Evolutionary conservation across 2,888 invertebrate genomes (phyloP), one percentile per base, ranked within the genome.

Genomic region (Chrysolina haemoptera): DNA sequence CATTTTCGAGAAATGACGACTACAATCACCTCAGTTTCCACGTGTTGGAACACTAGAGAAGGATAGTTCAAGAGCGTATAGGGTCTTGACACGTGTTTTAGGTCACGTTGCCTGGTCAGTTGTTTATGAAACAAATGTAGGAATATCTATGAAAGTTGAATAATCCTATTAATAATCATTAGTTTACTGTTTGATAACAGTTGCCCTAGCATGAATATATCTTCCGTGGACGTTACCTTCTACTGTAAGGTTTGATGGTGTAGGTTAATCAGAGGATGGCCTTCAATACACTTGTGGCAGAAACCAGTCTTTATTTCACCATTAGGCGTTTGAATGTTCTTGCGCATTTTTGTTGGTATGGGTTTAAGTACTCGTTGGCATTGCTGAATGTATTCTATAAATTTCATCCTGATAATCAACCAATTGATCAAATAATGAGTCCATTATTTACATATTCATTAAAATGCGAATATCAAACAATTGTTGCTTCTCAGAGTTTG

Each of bases 271-370:
- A 78, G 35, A 35, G 73, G 80, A 75, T 81, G 80, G 65, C 83
- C 82, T 84, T 83, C 82, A 75, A 73, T 82, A 78, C 80, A 81
- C 79, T 81, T 80, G 80, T 71, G 73, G 78, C 78, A 77, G 79
- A 81, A 82, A 82, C 82, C 81, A 79, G 82, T 82, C 79, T 76
- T 71, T 75, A 78, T 79, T 81, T 80, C 80, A 73, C 71, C 73
- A 71, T 73, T 75, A 74, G 79, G 69, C 67, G 74, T 76, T 78
- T 78, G 67, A 77, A 78, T 67, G 68, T 75, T 70, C 70, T 16
- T 22, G 67, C 41, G 66, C 70, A 74, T 75, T 75, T 68, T 75
- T 68, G 63, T 70, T 41, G 64, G 41, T 69, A 63, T 12, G 20
- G 14, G 14, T 65, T 69, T 16, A n/a, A 12, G 18, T 53, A 35